phyloP scores from a whole-genome alignment of 1,140 invertebrate species.

The Arctopsyche grandis region DNA sequence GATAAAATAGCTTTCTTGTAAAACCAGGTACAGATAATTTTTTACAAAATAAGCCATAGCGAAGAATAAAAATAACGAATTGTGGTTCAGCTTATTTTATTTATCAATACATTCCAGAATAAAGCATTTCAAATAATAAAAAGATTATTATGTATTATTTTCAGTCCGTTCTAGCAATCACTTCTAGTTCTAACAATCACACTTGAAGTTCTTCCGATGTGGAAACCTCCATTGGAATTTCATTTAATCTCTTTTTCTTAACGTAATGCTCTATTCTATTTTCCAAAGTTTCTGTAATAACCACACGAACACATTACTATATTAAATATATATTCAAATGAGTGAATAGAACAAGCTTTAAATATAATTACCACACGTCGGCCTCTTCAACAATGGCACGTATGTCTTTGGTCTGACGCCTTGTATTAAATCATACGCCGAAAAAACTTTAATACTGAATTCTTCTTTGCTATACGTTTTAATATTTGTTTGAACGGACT shows the following conservation, averaged over 20 bases:
- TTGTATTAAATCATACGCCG: slow-evolving; percentile 67
- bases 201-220: no score
- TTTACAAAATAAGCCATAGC: no score
- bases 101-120: no score
- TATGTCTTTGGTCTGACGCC: slow-evolving; percentile 76
- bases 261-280: slow-evolving; percentile 34
- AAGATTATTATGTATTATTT: no score
- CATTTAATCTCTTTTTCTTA: slow-evolving; percentile 25
- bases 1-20: no score
- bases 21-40: no score
- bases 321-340: background rate
- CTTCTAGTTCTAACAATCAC: no score
- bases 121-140: no score
- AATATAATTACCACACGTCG: slow-evolving; percentile 73
- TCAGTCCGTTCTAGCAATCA: no score
- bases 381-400: slow-evolving; percentile 77
- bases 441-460: slow-evolving; percentile 47
- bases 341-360: background rate
- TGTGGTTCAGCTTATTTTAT: no score
- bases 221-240: no score
- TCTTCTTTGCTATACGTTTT: slow-evolving; percentile 42
- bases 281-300: slow-evolving; percentile 36
- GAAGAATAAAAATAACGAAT: no score
- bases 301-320: background rate
- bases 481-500: background rate